Evolutionary conservation across 1,140 invertebrate species (phyloP).

Genomic region (Meloidogyne hapla): DNA sequence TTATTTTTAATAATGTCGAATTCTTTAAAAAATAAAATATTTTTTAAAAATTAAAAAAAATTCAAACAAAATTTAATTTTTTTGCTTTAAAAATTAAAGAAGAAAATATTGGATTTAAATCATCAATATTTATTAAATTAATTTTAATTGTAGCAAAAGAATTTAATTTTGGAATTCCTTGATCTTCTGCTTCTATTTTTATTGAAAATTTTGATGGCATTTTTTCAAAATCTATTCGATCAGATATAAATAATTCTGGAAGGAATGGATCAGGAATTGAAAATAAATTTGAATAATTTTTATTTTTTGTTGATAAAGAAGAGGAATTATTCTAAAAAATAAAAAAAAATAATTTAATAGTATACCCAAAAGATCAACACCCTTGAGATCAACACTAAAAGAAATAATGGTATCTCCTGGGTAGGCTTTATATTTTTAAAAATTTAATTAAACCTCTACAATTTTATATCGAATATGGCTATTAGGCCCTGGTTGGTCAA

Average conservation of each 20-base stretch:
- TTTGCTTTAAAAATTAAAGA: conserved; percentile 40
- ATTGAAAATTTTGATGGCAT: conserved; percentile 38
- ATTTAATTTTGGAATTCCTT: conserved; percentile 39
- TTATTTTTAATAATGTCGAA: conserved; percentile 34
- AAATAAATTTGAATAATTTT: conserved; percentile 32
- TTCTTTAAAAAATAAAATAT: not conserved
- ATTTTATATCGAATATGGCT: conserved; percentile 80
- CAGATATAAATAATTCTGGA: conserved; percentile 41
- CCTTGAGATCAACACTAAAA: too few species aligned
- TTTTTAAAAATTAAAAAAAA: not conserved
- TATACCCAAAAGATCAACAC: too few species aligned
- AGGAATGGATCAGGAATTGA: conserved; percentile 48
- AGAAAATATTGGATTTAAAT: conserved; percentile 48
- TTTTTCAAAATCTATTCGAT: conserved; percentile 51
- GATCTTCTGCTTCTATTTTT: conserved; percentile 53
- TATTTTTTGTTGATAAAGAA: not conserved
- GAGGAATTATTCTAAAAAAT: not conserved
- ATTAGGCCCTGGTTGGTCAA: conserved; percentile 88
- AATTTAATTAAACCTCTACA: not conserved
- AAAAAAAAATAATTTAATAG: not conserved
- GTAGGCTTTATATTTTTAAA: too few species aligned
- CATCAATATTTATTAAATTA: conserved; percentile 50
- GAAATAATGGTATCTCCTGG: too few species aligned
- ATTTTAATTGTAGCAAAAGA: conserved; percentile 42
- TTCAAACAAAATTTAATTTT: conserved; percentile 24